Percentiles rank a stretch among this genome's conserved stretches.
These are phyloP conservation scores for Periplaneta americana DNA, from an alignment of 1,140 invertebrate species.

Conservation along the genomic window DNA sequence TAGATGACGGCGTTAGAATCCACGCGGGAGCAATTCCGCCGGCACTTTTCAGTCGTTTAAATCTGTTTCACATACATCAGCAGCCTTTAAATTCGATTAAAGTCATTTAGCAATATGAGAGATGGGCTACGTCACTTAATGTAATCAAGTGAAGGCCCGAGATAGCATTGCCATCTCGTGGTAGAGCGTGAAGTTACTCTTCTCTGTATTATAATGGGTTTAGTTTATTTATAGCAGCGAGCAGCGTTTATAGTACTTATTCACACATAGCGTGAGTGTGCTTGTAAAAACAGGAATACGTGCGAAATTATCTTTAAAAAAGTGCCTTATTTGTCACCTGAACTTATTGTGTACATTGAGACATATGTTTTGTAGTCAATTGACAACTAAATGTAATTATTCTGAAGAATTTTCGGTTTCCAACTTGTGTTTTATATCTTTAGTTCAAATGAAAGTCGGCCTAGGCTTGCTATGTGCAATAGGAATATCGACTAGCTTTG, in stretches of 20 bases:
- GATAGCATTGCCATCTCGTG: background rate
- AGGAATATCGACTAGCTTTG: no score
- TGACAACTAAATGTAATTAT: no score
- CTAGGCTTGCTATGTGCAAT: no score
- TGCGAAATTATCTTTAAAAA: background rate
- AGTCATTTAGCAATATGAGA: conserved; percentile 5
- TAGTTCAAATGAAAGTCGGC: no score
- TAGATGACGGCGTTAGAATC: background rate
- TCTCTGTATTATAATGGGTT: background rate
- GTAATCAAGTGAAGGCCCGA: background rate
- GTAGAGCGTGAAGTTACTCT: background rate
- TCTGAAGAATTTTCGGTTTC: no score
- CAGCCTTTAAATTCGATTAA: conserved; percentile 9
- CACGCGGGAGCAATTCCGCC: background rate
- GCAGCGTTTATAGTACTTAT: background rate
- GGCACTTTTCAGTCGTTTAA: background rate
- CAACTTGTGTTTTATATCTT: no score
- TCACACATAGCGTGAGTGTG: background rate
- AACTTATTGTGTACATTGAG: no score
- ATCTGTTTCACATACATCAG: background rate
- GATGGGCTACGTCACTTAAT: background rate
- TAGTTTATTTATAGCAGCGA: background rate
- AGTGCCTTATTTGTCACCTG: no score
- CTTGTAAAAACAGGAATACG: background rate
- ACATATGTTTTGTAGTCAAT: no score